These are phyloP conservation scores for Scyliorhinus canicula DNA, from an alignment of 2,797 vertebrate species.

Conservation along the genomic window DNA sequence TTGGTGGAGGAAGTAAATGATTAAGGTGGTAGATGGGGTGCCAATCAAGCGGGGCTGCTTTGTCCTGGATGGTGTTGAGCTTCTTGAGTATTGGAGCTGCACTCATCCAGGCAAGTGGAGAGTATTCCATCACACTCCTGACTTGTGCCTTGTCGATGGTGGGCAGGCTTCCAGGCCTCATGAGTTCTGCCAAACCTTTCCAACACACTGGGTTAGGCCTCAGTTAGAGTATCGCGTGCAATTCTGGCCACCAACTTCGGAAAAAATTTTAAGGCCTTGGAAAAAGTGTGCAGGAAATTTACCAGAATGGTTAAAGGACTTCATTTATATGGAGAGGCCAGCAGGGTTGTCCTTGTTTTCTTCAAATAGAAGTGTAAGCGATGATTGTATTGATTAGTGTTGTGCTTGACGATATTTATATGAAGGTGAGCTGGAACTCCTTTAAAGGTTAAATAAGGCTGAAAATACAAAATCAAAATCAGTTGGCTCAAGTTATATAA, in stretches of 20 bases:
- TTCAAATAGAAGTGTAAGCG: background rate
- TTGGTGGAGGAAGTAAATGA: background rate
- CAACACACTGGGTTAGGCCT: too few species aligned
- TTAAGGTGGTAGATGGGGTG: background rate
- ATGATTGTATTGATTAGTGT: background rate
- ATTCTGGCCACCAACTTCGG: background rate
- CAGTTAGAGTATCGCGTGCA: too few species aligned
- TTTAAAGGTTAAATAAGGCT: background rate
- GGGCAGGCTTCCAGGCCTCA: background rate
- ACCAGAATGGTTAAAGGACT: background rate
- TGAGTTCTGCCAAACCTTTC: too few species aligned
- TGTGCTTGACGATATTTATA: too few species aligned
- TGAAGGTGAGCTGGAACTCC: background rate
- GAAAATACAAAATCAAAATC: background rate
- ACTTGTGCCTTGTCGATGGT: background rate
- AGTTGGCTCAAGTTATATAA: background rate
- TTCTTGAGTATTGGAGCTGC: background rate
- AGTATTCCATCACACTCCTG: background rate
- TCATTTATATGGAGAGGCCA: background rate
- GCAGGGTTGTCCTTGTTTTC: background rate
- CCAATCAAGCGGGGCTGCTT: background rate
- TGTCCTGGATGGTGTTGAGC: background rate
- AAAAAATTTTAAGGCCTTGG: too few species aligned
- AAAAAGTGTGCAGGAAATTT: background rate
- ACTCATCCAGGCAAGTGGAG: background rate